Conservation (phyloP, 1,140 invertebrate species). For the Drosophila pseudoobscura region DNA sequence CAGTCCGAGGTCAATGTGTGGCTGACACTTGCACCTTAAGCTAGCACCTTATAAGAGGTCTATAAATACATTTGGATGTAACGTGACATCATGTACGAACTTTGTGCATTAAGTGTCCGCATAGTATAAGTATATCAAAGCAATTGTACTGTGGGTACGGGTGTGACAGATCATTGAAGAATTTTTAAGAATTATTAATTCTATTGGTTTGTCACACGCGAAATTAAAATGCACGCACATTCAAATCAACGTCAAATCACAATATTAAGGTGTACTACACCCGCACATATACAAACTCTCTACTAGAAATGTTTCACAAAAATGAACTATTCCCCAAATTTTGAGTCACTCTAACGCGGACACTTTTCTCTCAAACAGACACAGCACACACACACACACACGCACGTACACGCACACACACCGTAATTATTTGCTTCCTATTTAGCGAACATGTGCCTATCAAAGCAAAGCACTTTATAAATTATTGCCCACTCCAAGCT, state of each 20-base stretch:
- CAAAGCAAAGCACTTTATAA: conserved; percentile 36
- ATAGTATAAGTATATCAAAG: too few relatives aligned
- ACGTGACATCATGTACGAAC: too few relatives aligned
- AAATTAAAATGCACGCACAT: conserved; percentile 16
- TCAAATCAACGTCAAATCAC: conserved; percentile 12
- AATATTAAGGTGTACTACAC: background rate
- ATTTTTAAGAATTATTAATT: conserved; percentile 9
- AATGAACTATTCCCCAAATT: conserved; percentile 9
- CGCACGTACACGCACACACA: background rate
- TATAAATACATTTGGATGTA: background rate
- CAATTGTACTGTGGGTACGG: background rate
- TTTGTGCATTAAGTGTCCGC: too few relatives aligned
- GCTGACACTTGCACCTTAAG: conserved; percentile 6
- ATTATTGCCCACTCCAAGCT: conserved; percentile 4
- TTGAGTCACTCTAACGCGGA: conserved; percentile 3
- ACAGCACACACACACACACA: conserved; percentile 2
- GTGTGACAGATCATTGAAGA: conserved; percentile 8
- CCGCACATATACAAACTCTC: background rate
- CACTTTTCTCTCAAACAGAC: background rate
- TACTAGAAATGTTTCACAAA: background rate
- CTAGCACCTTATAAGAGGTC: background rate
- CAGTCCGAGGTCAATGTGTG: conserved; percentile 14
- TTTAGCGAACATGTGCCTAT: conserved; percentile 23
- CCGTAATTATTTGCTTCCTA: conserved; percentile 52
- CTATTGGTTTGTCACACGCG: conserved; percentile 39